Conservation (phyloP, 2,797 vertebrate genomes). For the Xenops minutus region DNA sequence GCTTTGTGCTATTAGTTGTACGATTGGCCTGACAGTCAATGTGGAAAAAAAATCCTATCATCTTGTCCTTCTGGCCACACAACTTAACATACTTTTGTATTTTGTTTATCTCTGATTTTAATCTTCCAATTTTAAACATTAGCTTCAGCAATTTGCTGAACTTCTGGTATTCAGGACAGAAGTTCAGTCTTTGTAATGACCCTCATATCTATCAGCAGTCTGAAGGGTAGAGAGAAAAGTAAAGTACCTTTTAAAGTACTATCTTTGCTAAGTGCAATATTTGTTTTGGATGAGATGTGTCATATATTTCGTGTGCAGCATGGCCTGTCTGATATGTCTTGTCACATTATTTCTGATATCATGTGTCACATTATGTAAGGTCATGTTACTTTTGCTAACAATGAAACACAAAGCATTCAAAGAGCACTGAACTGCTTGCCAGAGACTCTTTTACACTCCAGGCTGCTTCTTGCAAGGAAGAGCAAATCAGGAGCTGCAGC, state of each 20-base stretch:
- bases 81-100: neutral
- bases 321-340: conserved; percentile 39
- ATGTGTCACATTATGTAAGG: conserved; percentile 60
- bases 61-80: neutral
- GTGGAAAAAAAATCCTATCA: neutral
- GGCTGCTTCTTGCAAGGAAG: neutral
- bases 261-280: conserved; percentile 49
- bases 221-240: neutral
- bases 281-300: conserved; percentile 50
- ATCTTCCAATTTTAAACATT: neutral
- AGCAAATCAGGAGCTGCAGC: conserved; percentile 10
- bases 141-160: neutral
- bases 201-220: neutral
- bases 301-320: neutral
- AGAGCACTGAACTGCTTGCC: neutral
- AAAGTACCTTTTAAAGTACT: conserved; percentile 25
- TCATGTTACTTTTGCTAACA: conserved; percentile 56
- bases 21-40: neutral
- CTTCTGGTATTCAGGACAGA: neutral
- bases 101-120: neutral
- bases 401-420: neutral
- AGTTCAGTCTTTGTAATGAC: neutral
- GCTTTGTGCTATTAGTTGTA: neutral
- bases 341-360: conserved; percentile 52
- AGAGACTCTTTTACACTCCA: neutral